Conservation (phyloP, 2,888 invertebrate species). For the Anticlea derivata region DNA sequence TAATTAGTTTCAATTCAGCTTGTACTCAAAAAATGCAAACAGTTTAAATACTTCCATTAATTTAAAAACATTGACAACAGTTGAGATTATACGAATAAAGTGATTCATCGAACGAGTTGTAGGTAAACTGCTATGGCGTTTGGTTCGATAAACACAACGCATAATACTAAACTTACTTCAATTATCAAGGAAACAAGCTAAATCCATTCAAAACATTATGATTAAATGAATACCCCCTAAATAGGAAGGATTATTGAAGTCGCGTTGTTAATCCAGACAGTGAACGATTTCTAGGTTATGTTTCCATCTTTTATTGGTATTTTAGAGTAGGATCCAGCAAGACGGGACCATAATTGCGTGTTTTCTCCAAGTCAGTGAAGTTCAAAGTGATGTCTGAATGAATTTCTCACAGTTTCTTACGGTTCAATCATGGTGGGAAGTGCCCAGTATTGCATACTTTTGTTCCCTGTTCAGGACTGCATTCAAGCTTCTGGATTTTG, state of each 20-base stretch:
- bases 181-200: slow-evolving; percentile 41
- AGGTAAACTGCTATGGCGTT: slow-evolving; percentile 80
- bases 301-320: slow-evolving; percentile 88
- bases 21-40: neutral
- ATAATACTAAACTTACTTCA: slow-evolving; percentile 59
- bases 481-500: slow-evolving; percentile 98
- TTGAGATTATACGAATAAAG: slow-evolving; percentile 22
- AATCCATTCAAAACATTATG: slow-evolving; percentile 36
- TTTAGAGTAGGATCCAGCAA: slow-evolving; percentile 85
- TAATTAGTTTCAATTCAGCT: neutral
- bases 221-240: slow-evolving; percentile 34
- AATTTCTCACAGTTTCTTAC: slow-evolving; percentile 82
- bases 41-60: neutral
- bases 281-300: slow-evolving; percentile 73
- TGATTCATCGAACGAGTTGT: slow-evolving; percentile 39
- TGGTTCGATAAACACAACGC: slow-evolving; percentile 75
- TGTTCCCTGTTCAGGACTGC: slow-evolving; percentile 98
- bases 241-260: neutral
- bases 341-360: slow-evolving; percentile 61
- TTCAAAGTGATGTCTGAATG: slow-evolving; percentile 76
- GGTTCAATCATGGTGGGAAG: slow-evolving; percentile 98
- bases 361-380: slow-evolving; percentile 56
- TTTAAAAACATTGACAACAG: neutral
- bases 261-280: slow-evolving; percentile 42
- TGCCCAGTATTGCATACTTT: slow-evolving; percentile 99